Evolutionary conservation across 2,888 invertebrate genomes (phyloP).

Genomic region (Melanchra persicariae): DNA sequence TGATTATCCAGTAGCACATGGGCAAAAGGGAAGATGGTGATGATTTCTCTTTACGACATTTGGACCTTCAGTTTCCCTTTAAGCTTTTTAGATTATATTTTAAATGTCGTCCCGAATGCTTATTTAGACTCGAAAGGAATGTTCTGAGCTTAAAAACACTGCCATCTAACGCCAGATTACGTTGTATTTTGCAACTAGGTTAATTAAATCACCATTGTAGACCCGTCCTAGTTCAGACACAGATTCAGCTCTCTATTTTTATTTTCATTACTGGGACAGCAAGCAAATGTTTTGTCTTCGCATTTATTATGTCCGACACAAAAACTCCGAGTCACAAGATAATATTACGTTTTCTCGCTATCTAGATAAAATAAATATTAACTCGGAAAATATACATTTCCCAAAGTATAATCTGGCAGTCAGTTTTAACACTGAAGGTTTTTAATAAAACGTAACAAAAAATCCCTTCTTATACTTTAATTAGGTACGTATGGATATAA

Average conservation of each 20-base stretch:
- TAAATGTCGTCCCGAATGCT: background rate
- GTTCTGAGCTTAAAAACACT: background rate
- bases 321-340: constrained; percentile 34
- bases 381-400: constrained; percentile 39
- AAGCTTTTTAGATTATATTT: background rate
- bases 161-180: background rate
- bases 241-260: constrained; percentile 36
- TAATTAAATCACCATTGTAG: constrained; percentile 44
- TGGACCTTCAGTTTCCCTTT: background rate
- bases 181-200: constrained; percentile 24
- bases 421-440: constrained; percentile 31
- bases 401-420: constrained; percentile 33
- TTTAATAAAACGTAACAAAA: constrained; percentile 18
- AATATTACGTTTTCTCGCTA: constrained; percentile 47
- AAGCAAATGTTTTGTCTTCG: constrained; percentile 55
- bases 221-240: constrained; percentile 21
- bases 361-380: constrained; percentile 47
- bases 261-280: constrained; percentile 23
- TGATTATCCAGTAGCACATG: too few species aligned
- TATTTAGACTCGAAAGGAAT: background rate
- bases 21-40: too few species aligned
- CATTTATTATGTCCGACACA: constrained; percentile 43
- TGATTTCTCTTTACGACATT: background rate
- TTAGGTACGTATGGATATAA: constrained; percentile 4
- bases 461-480: constrained; percentile 17